Base-by-base conservation (phyloP, 2,797 vertebrate species). In the Leptatherina wallacei region DNA sequence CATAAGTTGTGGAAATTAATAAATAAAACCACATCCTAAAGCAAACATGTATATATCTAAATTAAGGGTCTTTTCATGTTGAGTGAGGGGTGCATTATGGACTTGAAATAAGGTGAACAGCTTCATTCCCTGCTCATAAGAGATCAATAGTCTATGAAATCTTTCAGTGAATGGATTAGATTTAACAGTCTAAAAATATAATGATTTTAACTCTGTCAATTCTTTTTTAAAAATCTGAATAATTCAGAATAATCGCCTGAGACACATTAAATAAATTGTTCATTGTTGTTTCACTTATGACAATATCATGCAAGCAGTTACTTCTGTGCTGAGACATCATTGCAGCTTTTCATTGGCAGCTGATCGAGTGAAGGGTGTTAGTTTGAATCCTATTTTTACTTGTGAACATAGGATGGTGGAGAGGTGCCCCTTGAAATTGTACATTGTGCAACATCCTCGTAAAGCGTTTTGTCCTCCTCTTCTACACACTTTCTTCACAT, bases 361-460 rank as follows among this genome's bases (percentile, higher is more conserved):
- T 74, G 57, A 82, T 69, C 80, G 87, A 75, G 58, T 2, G 1
- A 69, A 74, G 32, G 61, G 59, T 3, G 13, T 75, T 47, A 6
- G 69, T 82, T 58, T 76, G 76, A 82, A 80, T 66, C 71, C 58
- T 84, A 70, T 61, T 57, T 75, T 71, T 85, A 78, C 78, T 75
- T 78, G 80, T 66, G 69, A 86, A 65, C 4, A 2, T 40, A 73
- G 3, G 29, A 16, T 44, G 2, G 52, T 5, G 66, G 0, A 73
- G 67, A 20, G 65, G 70, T 16, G 60, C 70, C 81, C 61, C 75
- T 69, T 27, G 1, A 84, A 77, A 71, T 40, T 5, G 62, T 47
- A 76, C 73, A 82, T 89, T 85, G 83, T 74, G 71, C 71, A 90
- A 88, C 81, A 69, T 24, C 57, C 86, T 85, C 40, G 75, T 86